A percentile compares a stretch with the other conserved stretches of the same genome.
These are phyloP conservation scores for Saturnia japonica DNA, from an alignment of 2,888 invertebrate species.

Conservation along the genomic window DNA sequence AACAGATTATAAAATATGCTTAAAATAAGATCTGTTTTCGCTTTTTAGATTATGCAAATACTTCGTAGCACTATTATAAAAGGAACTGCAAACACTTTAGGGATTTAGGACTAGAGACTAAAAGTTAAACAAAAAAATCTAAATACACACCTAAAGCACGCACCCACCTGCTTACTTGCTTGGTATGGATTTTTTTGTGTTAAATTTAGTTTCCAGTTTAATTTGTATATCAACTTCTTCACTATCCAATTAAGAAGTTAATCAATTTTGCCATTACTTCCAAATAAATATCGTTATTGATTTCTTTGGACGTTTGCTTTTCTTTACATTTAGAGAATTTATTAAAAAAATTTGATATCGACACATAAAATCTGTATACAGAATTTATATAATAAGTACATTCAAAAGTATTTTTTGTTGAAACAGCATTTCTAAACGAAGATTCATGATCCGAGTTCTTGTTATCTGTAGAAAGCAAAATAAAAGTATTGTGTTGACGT, in stretches of 20 bases:
- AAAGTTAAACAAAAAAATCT: no score
- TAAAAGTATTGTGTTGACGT: conserved; percentile 59
- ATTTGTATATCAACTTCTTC: background rate
- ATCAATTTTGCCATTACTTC: no score
- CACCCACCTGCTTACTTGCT: no score
- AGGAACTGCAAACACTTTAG: no score
- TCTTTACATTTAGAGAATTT: background rate
- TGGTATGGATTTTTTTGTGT: no score
- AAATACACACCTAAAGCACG: no score
- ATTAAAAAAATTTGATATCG: background rate
- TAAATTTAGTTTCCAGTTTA: no score
- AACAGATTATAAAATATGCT: background rate
- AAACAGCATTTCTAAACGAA: conserved; percentile 10
- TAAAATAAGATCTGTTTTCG: background rate
- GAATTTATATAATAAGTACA: conserved; percentile 7
- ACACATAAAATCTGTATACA: conserved; percentile 21
- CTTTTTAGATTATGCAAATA: background rate
- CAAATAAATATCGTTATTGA: background rate
- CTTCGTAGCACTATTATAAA: background rate
- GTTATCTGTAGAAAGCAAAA: conserved; percentile 54
- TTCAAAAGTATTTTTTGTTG: conserved; percentile 12
- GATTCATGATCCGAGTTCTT: conserved; percentile 40
- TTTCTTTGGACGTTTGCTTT: background rate
- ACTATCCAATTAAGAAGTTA: background rate
- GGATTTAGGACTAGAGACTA: no score